phyloP scores from a whole-genome alignment of 2,888 invertebrate species.

The Idaea biselata region DNA sequence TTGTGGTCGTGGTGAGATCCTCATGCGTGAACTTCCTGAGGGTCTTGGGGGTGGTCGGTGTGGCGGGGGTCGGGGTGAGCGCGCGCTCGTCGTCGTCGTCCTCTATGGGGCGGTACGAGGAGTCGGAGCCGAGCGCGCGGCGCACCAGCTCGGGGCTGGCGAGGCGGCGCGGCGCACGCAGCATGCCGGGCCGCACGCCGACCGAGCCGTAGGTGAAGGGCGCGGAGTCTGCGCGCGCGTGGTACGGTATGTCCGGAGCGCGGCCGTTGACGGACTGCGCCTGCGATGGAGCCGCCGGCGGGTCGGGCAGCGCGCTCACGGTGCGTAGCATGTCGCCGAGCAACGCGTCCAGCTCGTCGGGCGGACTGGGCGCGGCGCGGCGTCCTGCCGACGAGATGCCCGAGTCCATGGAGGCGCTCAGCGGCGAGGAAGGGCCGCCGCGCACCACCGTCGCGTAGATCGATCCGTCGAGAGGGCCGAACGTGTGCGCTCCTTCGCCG shows the following conservation, averaged over 20 bases:
- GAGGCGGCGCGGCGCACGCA: constrained; percentile 86
- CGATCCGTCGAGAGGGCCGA: constrained; percentile 94
- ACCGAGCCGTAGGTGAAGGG: constrained; percentile 93
- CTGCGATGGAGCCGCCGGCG: constrained; percentile 45
- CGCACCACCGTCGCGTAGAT: constrained; percentile 89
- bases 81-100: constrained; percentile 68
- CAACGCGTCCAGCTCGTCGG: constrained; percentile 89
- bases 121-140: constrained; percentile 81
- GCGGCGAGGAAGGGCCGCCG: constrained; percentile 82
- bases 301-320: constrained; percentile 89
- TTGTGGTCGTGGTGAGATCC: constrained; percentile 62
- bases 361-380: constrained; percentile 77
- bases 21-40: constrained; percentile 66
- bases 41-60: constrained; percentile 61
- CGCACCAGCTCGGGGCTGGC: constrained; percentile 92
- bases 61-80: constrained; percentile 58
- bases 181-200: constrained; percentile 81
- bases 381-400: constrained; percentile 90
- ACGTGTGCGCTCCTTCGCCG: constrained; percentile 83
- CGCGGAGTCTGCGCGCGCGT: constrained; percentile 93
- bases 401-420: constrained; percentile 94
- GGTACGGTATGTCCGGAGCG: constrained; percentile 88
- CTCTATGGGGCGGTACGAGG: constrained; percentile 62
- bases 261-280: constrained; percentile 75
- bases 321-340: constrained; percentile 93